These are phyloP conservation scores for Drosophila tropicalis DNA, from an alignment of 1,140 invertebrate genomes.

Conservation along the genomic window DNA sequence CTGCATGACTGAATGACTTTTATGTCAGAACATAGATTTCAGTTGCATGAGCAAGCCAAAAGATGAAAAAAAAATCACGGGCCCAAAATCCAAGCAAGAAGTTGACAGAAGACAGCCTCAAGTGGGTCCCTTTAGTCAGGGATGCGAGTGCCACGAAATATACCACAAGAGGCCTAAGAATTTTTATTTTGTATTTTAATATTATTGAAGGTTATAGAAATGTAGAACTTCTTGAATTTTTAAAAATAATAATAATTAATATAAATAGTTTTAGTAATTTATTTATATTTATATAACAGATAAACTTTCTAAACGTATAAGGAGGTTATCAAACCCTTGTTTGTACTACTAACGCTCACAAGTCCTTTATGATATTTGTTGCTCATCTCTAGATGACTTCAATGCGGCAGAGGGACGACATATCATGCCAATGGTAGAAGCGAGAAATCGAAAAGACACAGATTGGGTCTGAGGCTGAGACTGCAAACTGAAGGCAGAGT, in stretches of 20 bases:
- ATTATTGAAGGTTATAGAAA: no score
- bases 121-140: constrained; percentile 41
- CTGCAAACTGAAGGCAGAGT: not conserved
- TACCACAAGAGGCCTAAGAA: not conserved
- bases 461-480: constrained; percentile 10
- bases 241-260: no score
- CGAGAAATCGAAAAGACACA: constrained; percentile 73
- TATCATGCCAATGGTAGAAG: constrained; percentile 45
- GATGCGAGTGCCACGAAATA: constrained; percentile 3
- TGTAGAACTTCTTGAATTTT: no score
- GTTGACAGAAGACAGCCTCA: constrained; percentile 61
- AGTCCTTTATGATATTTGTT: not conserved
- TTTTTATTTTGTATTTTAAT: not conserved
- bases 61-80: constrained; percentile 9
- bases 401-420: constrained; percentile 30
- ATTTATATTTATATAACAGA: no score
- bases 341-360: not conserved
- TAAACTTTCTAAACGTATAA: no score
- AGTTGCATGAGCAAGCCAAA: constrained; percentile 44
- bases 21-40: constrained; percentile 66
- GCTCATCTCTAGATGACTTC: constrained; percentile 42
- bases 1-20: constrained; percentile 78
- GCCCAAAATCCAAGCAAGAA: constrained; percentile 26
- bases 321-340: not conserved
- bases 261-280: no score